Evolutionary conservation across 2,888 invertebrate species (phyloP), one percentile per base, ranked within the genome.

Genomic region (Scelioninae gen. 2): DNA sequence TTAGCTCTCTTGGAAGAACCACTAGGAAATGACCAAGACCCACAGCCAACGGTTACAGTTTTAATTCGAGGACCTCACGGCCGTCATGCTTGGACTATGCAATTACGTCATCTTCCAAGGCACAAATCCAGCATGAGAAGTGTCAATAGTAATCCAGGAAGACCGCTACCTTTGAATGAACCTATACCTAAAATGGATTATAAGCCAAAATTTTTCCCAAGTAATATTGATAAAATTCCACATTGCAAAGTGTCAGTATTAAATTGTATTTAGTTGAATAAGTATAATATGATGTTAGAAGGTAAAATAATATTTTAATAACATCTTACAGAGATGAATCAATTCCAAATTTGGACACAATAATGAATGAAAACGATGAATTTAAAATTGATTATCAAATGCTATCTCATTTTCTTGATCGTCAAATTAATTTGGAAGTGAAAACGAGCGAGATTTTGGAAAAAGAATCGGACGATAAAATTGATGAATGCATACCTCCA

Each of bases 31-130:
- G 92, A 94, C 83, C 90, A 94, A 89, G 97, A 97, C 87, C 96
- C 96, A 2, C 95, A 97, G 81, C 97, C 97, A 0, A 96, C 96
- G 0, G 93, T 98, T 5, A 92, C 91, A 83, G 92, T 96, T 57
- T 88, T 98, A 58, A 93, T 97, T 74, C 91, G 98, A 1, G 95
- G 96, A 64, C 95, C 96, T 0, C 97, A 96, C 88, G 97, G 97
- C 0, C 92, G 97, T 3, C 95, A 96, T 88, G 96, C 96, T 15
- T 98, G 98, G 98, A 94, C 94, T 6, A 91, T 96, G 90, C 93
- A 94, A 81, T 87, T 95, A 60, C 90, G 97, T 35, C 96, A 97
- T 84, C 89, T 96, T 69, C 96, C 97, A 0, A 90, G 96, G 35
- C 91, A 93, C 82, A 93, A 94, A 80, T 91, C 91, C 2, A 92